Percentiles rank a stretch among this genome's conserved stretches.
phyloP scores from a whole-genome alignment of 2,797 vertebrate genomes.

The Ispidina picta region DNA sequence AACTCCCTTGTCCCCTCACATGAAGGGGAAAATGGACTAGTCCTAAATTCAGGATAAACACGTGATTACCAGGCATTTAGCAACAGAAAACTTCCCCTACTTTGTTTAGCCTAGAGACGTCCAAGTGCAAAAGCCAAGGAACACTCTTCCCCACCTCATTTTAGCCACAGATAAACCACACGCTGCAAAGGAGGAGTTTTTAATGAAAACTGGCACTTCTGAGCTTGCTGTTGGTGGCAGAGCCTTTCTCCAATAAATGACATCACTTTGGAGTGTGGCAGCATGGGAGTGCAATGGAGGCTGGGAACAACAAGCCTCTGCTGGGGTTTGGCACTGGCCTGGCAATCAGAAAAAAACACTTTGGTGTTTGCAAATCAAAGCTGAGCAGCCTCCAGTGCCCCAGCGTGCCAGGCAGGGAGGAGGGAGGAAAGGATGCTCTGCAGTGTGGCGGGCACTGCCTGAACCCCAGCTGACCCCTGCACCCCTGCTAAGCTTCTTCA shows the following conservation, averaged over 20 bases:
- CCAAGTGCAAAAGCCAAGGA: conserved; percentile 41
- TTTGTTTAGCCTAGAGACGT: conserved; percentile 11
- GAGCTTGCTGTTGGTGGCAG: not conserved
- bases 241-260: not conserved
- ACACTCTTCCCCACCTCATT: not conserved
- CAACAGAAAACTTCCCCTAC: conserved; percentile 30
- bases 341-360: not conserved
- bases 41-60: conserved; percentile 22
- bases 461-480: not conserved
- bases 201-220: conserved; percentile 39
- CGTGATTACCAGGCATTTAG: not conserved
- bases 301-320: not conserved
- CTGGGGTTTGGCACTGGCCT: not conserved
- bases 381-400: not conserved
- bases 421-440: too few species aligned
- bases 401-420: not conserved
- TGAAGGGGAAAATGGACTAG: not conserved
- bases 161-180: not conserved
- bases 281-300: not conserved
- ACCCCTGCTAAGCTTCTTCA: not conserved
- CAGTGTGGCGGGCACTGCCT: not conserved
- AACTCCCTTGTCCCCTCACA: not conserved
- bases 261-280: not conserved
- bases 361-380: not conserved
- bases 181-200: not conserved